phyloP scores from a whole-genome alignment of 1,140 invertebrate species.

The Meloidogyne exigua region DNA sequence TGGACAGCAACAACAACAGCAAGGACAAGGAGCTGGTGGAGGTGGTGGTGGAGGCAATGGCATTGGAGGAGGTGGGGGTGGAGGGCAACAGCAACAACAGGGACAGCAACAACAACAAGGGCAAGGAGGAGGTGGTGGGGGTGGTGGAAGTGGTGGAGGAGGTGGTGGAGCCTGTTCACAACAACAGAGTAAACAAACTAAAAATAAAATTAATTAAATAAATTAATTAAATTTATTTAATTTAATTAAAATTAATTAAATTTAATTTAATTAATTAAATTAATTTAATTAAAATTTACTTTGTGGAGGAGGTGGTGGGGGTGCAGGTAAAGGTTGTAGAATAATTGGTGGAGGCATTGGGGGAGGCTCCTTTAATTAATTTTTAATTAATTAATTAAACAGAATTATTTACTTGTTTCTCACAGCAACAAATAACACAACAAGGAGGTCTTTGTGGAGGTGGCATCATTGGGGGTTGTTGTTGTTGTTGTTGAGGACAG shows the following conservation, averaged over 20 bases:
- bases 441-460: slow-evolving; percentile 13
- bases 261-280: not conserved
- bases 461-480: not conserved
- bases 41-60: not conserved
- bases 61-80: not conserved
- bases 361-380: slow-evolving; percentile 23
- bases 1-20: slow-evolving; percentile 24
- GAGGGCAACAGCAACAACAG: slow-evolving; percentile 22
- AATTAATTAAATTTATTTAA: not conserved
- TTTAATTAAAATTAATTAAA: no score
- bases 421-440: slow-evolving; percentile 21
- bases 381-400: not conserved
- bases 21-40: slow-evolving; percentile 19
- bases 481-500: slow-evolving; percentile 14
- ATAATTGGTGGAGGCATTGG: slow-evolving; percentile 24
- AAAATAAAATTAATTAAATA: not conserved
- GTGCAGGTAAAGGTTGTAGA: slow-evolving; percentile 18
- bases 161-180: slow-evolving; percentile 12
- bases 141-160: slow-evolving; percentile 4
- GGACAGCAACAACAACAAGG: slow-evolving; percentile 21
- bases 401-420: not conserved
- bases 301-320: slow-evolving; percentile 19
- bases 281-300: slow-evolving; percentile 4
- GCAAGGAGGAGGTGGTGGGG: slow-evolving; percentile 8
- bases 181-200: slow-evolving; percentile 24